Evolutionary conservation across 2,113 vertebrate species (phyloP), one percentile per base, ranked within the genome.

Genomic region (Myrmecophaga tridactyla): DNA sequence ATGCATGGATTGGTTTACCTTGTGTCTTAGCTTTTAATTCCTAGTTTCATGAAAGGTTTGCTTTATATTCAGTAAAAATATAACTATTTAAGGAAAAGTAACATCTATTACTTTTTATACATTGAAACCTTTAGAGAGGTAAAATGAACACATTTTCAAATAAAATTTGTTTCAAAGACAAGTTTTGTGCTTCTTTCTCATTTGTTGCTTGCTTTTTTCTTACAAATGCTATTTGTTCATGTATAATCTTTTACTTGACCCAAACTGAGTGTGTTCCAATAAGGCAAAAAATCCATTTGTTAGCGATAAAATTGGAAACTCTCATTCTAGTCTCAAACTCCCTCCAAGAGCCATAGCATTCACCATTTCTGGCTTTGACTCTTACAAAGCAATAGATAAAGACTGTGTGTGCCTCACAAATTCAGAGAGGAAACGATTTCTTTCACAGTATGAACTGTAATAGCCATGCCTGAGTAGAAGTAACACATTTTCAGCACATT

Each of bases 1-100:
- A 86, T 91, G 53, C 39, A 65, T 76, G 93, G 81, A 1, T 88
- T 92, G 89, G 60, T 95, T 60, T 48, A 41, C 31, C 82, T 94
- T 97, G 67, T 97, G 96, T 95, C 27, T 93, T 94, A 75, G 90
- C n/a, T 89, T 96, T 72, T 41, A 75, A 7, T 89, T 39, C 21
- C 41, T 96, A 76, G 0, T 20, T 95, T 39, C 15, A 84, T 76
- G 62, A 29, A 93, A 90, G 25, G 0, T 0, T 90, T 97, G 92
- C 48, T n/a, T 86, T 3, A 73, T 46, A 73, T 85, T 48, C 27
- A 43, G 15, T 75, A 4, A 56, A 95, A 96, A 83, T 1, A 78
- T 70, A 90, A 48, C 3, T 88, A 36, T 80, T 86, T 81, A 96
- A 63, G n/a, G 13, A 29, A 87, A 73, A 53, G 92, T 63, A 6